Evolutionary conservation across 2,888 invertebrate genomes (phyloP), one percentile per base, ranked within the genome.

Genomic region (Athripsodes cinereus): DNA sequence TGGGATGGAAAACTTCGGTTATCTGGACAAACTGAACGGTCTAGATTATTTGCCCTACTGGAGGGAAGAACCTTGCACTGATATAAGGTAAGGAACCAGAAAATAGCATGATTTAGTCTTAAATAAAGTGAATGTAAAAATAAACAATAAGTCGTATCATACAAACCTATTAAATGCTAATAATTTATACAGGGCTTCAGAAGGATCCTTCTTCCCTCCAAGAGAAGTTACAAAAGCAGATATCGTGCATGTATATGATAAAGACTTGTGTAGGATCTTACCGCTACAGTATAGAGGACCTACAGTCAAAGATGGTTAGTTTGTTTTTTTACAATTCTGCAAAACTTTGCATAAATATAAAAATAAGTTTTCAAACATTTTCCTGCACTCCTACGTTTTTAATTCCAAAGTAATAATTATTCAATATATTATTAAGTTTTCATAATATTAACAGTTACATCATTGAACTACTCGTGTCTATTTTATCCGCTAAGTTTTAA

Each of bases 201-300:
- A 88, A 75, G 92, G 92, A 0, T 91, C 91, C 0, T 90, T 92
- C 72, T 92, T 91, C 69, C 92, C 92, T 0, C 92, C 92, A 0
- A 80, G 90, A 0, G 81, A 86, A 34, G 75, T 82, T 60, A 88
- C 88, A 18, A 82, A 85, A 58, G 76, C 82, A 0, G 85, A 92
- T 68, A 74, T 82, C 1, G 82, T 92, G 16, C 81, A 89, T 65
- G 73, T 94, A 1, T 95, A 90, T 71, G 92, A 93, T 69, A 92
- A 92, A 69, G 93, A 94, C 69, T 72, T 95, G 47, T 95, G 94
- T 69, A 81, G 93, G 59, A 84, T 87, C 1, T 72, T 92, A 66
- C 91, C 92, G 0, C 70, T 93, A 59, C 76, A 86, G 64, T 92
- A 90, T 70, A 75, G 84, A 18, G 78, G 82, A 22, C 81, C 85